phyloP scores from a whole-genome alignment of 2,113 vertebrate genomes.

The Solea senegalensis region DNA sequence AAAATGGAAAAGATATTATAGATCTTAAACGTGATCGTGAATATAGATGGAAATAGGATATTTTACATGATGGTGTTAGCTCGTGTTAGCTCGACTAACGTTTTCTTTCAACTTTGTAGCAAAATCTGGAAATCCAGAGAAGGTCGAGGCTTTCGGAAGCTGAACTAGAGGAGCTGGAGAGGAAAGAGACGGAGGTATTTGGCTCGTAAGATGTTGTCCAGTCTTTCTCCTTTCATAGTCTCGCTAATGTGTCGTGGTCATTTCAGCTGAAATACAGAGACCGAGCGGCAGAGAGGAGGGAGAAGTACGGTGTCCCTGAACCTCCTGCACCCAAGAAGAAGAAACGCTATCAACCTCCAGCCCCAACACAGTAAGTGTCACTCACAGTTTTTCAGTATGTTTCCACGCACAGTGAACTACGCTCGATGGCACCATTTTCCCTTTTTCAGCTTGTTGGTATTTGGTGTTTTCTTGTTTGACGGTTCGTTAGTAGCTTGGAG shows the following conservation, averaged over 20 bases:
- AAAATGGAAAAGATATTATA: background rate
- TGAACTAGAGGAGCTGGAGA: slow-evolving; percentile 92
- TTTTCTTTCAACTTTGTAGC: slow-evolving; percentile 71
- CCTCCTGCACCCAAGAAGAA: slow-evolving; percentile 90
- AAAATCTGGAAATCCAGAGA: slow-evolving; percentile 94
- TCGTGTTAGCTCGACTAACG: background rate
- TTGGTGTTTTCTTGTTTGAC: too few relatives aligned
- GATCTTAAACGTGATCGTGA: background rate
- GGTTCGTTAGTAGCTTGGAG: too few relatives aligned
- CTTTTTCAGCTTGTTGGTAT: too few relatives aligned
- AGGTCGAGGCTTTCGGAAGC: slow-evolving; percentile 87
- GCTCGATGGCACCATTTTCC: too few relatives aligned
- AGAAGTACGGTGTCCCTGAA: slow-evolving; percentile 93
- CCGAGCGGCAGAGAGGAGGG: slow-evolving; percentile 91
- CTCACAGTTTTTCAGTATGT: background rate
- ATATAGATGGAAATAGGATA: background rate
- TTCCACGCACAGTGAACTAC: too few relatives aligned
- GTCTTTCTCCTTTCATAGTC: background rate
- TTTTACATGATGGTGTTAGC: background rate
- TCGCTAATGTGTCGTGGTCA: background rate
- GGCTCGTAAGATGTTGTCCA: background rate
- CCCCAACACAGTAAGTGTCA: slow-evolving; percentile 45
- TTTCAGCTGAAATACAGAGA: slow-evolving; percentile 94
- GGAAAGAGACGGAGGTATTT: slow-evolving; percentile 90
- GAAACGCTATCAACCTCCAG: slow-evolving; percentile 84